Evolutionary conservation across 1,140 invertebrate genomes (phyloP), one percentile per base, ranked within the genome.

Genomic region (Achatina immaculata): DNA sequence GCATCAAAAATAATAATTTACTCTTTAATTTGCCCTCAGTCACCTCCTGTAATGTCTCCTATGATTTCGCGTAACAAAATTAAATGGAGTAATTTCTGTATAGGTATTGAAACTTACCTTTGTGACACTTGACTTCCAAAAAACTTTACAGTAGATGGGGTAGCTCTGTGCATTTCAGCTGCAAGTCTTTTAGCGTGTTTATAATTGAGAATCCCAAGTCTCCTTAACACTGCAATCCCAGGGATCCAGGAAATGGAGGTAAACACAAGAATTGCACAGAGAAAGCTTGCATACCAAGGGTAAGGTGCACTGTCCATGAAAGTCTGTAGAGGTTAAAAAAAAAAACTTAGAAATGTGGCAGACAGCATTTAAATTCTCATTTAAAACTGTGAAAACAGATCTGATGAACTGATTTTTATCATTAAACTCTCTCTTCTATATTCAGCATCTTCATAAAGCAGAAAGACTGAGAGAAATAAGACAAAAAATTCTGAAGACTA

Each of bases 181-280:
- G 83, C 78, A 4, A 80, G 69, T 28, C 83, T 80, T 78, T 87
- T 88, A 16, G 87, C 83, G 42, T 83, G 83, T 58, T 84, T 81
- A 72, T 84, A 83, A 34, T 55, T 34, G 6, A 86, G 68, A 34
- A 87, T 78, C 28, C 86, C 86, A 11, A 87, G 43, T 43, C 84
- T 85, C 45, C 87, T 78, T 14, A 85, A 74, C 2, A 88, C 34
- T n/a, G 88, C 88, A 21, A 88, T 84, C 0, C 81, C 84, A 31
- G 88, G 88, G 48, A 89, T 86, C 84, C 87, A 89, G 3, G 87
- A 78, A 6, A 88, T 79, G 14, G 88, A 85, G 31, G 81, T 78
- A 16, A 88, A 74, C 1, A 89, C 86, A 0, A 89, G 83, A 16
- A 86, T 31, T 31, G 78, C 81, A 42, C 86, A 86, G 0, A 83